Evolutionary conservation across 1,140 invertebrate genomes (phyloP).

Genomic region (Nasonia giraulti): DNA sequence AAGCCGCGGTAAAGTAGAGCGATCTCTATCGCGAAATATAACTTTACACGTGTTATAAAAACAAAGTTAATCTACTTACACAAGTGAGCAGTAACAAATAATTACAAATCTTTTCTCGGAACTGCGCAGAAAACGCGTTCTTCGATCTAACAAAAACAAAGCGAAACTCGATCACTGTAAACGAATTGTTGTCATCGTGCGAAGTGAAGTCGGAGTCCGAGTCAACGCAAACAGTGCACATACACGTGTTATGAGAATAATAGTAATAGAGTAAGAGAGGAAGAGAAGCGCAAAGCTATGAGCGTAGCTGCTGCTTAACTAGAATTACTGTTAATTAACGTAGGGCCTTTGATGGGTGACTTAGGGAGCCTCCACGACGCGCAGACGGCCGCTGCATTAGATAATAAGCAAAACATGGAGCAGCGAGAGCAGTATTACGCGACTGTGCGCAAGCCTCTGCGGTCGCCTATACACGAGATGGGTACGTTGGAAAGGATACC

Average conservation of each 20-base stretch:
- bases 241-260: too few species aligned
- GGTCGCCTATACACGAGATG: conserved; percentile 74
- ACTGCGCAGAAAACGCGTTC: too few species aligned
- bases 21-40: too few species aligned
- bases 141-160: not conserved
- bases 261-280: too few species aligned
- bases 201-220: too few species aligned
- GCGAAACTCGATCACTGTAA: not conserved
- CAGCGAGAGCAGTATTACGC: conserved; percentile 77
- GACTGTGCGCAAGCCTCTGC: conserved; percentile 74
- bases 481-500: conserved; percentile 74
- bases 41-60: too few species aligned
- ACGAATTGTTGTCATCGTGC: too few species aligned
- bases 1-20: too few species aligned
- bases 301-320: conserved; percentile 22
- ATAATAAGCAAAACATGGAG: conserved; percentile 77
- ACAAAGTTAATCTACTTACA: too few species aligned
- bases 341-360: conserved; percentile 72
- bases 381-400: conserved; percentile 73
- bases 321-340: conserved; percentile 46
- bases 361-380: conserved; percentile 72
- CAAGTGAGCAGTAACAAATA: too few species aligned
- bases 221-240: too few species aligned
- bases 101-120: too few species aligned
- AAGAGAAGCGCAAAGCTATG: not conserved